Conservation (phyloP, 1,140 invertebrate species). For the Palaemon carinicauda region DNA sequence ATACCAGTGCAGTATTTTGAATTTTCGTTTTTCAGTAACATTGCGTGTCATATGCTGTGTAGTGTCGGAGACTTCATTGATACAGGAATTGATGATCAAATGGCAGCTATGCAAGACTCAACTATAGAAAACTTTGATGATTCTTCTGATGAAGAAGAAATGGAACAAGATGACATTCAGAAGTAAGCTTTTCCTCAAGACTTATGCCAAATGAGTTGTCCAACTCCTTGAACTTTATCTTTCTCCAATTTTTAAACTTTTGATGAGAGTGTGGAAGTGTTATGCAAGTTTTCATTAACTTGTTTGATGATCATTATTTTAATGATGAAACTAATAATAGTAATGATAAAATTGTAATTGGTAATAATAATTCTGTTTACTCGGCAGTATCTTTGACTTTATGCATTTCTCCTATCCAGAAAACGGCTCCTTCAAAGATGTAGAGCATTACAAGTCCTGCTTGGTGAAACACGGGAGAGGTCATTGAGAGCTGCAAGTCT, state of each 20-base stretch:
- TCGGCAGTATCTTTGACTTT: not conserved
- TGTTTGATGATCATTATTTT: not conserved
- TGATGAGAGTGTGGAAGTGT: not conserved
- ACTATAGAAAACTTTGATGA: slow-evolving; percentile 34
- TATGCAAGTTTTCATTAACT: not conserved
- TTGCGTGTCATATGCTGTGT: slow-evolving; percentile 68
- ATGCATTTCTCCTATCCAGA: slow-evolving; percentile 62
- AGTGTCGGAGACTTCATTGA: slow-evolving; percentile 69
- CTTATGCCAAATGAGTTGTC: too few species aligned
- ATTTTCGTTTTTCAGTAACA: slow-evolving; percentile 43
- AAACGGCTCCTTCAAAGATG: slow-evolving; percentile 76
- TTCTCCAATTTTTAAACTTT: not conserved
- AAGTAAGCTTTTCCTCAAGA: slow-evolving; percentile 23
- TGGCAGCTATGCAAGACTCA: slow-evolving; percentile 61
- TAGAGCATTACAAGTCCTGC: slow-evolving; percentile 79
- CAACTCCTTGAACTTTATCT: not conserved
- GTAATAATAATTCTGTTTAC: too few species aligned
- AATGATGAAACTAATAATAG: too few species aligned
- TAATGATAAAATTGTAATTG: not conserved
- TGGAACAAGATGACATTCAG: slow-evolving; percentile 49
- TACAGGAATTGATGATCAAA: slow-evolving; percentile 68
- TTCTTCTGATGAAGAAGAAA: slow-evolving; percentile 31
- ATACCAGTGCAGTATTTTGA: not conserved
- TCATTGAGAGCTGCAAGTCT: slow-evolving; percentile 81
- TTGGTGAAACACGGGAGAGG: slow-evolving; percentile 80